Evolutionary conservation across 1,140 invertebrate species (phyloP).

Genomic region (Drosophila funebris): DNA sequence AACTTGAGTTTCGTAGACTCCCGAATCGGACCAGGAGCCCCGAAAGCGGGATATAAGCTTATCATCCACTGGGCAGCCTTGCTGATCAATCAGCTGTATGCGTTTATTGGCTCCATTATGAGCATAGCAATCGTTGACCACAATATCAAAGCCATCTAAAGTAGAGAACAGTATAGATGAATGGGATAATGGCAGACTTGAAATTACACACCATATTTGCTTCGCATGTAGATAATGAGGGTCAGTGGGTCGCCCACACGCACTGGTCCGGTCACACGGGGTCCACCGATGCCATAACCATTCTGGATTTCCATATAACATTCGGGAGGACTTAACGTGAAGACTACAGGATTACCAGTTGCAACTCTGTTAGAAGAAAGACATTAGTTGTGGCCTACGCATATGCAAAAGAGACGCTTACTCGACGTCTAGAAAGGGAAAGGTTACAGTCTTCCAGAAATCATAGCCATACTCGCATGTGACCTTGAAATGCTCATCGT

Average conservation of each 20-base stretch:
- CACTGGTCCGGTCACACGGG: constrained; percentile 93
- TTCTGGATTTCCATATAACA: constrained; percentile 98
- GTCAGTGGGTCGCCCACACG: constrained; percentile 96
- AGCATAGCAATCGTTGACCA: constrained; percentile 97
- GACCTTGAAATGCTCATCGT: constrained; percentile 96
- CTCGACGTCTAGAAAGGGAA: constrained; percentile 97
- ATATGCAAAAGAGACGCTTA: constrained; percentile 86
- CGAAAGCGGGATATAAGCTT: constrained; percentile 96
- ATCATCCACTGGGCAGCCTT: constrained; percentile 96
- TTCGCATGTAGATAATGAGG: constrained; percentile 96
- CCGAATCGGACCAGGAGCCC: constrained; percentile 95
- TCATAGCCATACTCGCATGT: constrained; percentile 98
- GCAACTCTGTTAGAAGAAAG: constrained; percentile 88
- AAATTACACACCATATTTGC: constrained; percentile 91
- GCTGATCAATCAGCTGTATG: constrained; percentile 96
- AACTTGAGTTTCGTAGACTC: constrained; percentile 96
- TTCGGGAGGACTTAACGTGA: constrained; percentile 95
- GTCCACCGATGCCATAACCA: constrained; percentile 93
- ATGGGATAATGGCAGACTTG: constrained; percentile 21
- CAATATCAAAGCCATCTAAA: constrained; percentile 96
- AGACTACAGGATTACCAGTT: constrained; percentile 96
- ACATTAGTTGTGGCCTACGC: background rate
- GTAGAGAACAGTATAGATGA: constrained; percentile 46
- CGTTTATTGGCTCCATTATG: constrained; percentile 96
- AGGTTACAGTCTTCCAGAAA: constrained; percentile 98